phyloP scores from a whole-genome alignment of 2,113 vertebrate species.

The Atrichornis clamosus region DNA sequence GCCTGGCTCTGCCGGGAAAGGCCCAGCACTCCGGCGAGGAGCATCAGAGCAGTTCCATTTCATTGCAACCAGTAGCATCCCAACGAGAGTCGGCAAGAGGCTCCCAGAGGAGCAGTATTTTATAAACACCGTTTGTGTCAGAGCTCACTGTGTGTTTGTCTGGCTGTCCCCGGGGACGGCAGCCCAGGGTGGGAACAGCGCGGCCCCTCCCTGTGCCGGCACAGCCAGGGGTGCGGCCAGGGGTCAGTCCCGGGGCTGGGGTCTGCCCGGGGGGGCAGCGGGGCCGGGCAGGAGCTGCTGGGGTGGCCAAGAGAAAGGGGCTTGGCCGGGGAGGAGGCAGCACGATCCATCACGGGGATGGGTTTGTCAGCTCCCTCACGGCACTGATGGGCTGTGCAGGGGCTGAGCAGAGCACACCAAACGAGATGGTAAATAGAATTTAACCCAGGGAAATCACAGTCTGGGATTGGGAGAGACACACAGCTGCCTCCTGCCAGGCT shows the following conservation, averaged over 20 bases:
- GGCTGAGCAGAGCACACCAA: conserved; percentile 7
- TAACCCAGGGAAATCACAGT: neutral
- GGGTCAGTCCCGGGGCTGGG: neutral
- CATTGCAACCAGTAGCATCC: neutral
- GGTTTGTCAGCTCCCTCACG: neutral
- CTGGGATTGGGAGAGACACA: neutral
- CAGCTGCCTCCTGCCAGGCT: neutral
- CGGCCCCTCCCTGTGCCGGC: neutral
- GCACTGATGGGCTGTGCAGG: neutral
- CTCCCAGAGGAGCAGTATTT: conserved; percentile 28
- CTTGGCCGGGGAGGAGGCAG: neutral
- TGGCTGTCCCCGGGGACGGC: neutral
- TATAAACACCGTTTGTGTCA: conserved; percentile 18
- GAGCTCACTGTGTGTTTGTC: neutral
- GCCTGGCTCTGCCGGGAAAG: neutral
- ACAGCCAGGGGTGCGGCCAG: neutral
- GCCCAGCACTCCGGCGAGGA: neutral
- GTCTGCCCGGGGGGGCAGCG: fast-evolving
- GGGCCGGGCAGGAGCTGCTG: neutral
- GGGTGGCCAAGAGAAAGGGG: neutral
- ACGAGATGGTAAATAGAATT: conserved; percentile 50
- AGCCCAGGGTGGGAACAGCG: neutral
- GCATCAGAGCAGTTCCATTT: neutral
- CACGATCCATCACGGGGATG: neutral
- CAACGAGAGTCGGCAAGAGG: neutral